These are phyloP conservation scores for Echeneis naucrates DNA, from an alignment of 2,797 vertebrate genomes.

Conservation along the genomic window DNA sequence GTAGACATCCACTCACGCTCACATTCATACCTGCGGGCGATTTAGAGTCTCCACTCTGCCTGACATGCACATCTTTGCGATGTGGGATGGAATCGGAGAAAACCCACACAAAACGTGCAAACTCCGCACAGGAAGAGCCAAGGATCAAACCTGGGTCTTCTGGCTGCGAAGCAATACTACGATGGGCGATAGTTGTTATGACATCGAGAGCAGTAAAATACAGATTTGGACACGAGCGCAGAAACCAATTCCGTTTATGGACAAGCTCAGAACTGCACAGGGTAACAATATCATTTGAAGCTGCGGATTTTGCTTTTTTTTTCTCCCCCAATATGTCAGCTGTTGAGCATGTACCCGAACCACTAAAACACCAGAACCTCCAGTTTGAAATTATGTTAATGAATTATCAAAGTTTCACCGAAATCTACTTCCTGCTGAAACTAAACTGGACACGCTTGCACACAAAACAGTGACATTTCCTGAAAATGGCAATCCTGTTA, in stretches of 20 bases:
- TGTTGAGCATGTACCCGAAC: too few species aligned
- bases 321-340: too few species aligned
- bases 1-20: slow-evolving; percentile 62
- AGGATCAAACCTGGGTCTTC: slow-evolving; percentile 60
- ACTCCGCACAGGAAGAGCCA: slow-evolving; percentile 47
- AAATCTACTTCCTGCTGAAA: background rate
- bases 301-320: background rate
- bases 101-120: slow-evolving; percentile 67
- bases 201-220: slow-evolving; percentile 1
- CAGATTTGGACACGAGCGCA: background rate
- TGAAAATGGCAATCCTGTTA: slow-evolving; percentile 26
- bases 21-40: slow-evolving; percentile 58
- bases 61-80: slow-evolving; percentile 49
- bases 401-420: background rate
- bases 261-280: slow-evolving; percentile 10
- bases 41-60: slow-evolving; percentile 69
- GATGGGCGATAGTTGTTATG: slow-evolving; percentile 5
- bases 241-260: background rate
- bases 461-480: slow-evolving; percentile 19
- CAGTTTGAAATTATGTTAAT: background rate
- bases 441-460: background rate
- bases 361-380: too few species aligned
- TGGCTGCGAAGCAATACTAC: slow-evolving; percentile 30
- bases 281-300: background rate
- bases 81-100: slow-evolving; percentile 63